Evolutionary conservation across 30 jellyfish, hydroid and myxozoan species (phyloP), one percentile per base, ranked within the genome.

Genomic region (Clytia hemisphaerica): DNA sequence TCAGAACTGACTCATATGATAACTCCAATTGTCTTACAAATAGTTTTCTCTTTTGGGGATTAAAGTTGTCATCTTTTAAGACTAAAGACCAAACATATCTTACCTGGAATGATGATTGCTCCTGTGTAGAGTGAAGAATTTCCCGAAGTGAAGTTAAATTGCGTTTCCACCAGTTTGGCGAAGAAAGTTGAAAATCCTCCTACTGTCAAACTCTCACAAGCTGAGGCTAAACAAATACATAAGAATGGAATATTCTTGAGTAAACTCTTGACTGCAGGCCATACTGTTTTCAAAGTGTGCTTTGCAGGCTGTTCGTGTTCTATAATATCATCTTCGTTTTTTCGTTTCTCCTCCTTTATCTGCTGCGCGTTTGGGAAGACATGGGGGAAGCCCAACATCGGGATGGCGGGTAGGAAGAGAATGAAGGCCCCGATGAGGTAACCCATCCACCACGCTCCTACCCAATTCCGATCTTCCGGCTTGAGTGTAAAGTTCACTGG

Each of bases 371-470:
- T 25, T 26, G 77, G 82, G 77, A 87, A 87, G 25, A 79, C 79
- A 32, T 38, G 85, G 29, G 97, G 97, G 68, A 87, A 87, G 27
- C 94, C 97, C 44, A 87, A 87, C 75, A 87, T 27, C 1, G 97
- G 94, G 3, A 80, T 24, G 67, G 66, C 76, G 42, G 82, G 85
- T 32, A 87, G 34, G 16, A 73, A 62, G 40, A 87, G 71, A 69
- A 87, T 6, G 1, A 44, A 76, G 35, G 90, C 74, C 3, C 94
- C 93, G 44, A 79, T 71, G 9, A 87, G 75, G 58, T 51, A 87
- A 19, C 94, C 97, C 26, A 87, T 87, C 97, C 97, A 87, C 97
- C 97, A 87, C 30, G 97, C 97, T 45, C 97, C 97, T 16, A 87
- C 97, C 97, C 97, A 87, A 44, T 80, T 87, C 22, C 72, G 42